phyloP scores from a whole-genome alignment of 2,888 invertebrate species.

The Mystacides longicornis region DNA sequence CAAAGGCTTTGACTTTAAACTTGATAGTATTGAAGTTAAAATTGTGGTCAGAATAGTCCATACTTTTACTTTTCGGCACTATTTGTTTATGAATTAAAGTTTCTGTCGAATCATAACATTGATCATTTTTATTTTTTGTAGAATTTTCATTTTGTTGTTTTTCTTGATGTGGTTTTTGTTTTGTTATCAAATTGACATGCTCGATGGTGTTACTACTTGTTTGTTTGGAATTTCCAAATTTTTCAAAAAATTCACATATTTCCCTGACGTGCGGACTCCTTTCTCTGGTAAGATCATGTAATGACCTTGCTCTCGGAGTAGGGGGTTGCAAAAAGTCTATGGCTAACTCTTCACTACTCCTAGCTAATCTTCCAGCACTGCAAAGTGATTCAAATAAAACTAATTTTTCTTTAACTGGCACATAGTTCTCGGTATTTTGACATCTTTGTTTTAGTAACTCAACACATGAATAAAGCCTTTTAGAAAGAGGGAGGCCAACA shows the following conservation, averaged over 20 bases:
- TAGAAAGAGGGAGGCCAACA: constrained; percentile 16
- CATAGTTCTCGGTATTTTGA: constrained; percentile 55
- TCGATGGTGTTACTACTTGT: neutral
- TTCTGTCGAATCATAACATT: neutral
- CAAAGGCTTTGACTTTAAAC: neutral
- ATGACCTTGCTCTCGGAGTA: constrained; percentile 54
- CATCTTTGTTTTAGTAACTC: constrained; percentile 46
- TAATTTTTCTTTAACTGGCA: constrained; percentile 63
- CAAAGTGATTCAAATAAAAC: constrained; percentile 64
- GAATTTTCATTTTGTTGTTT: constrained; percentile 9
- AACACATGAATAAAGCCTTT: constrained; percentile 30
- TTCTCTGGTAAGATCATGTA: constrained; percentile 54
- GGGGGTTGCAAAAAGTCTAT: constrained; percentile 35
- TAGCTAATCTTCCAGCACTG: constrained; percentile 52
- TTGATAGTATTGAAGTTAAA: neutral
- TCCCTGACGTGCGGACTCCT: constrained; percentile 53
- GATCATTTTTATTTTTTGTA: neutral
- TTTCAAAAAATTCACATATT: constrained; percentile 64
- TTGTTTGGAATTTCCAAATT: constrained; percentile 32
- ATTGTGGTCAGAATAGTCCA: neutral
- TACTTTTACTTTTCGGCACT: neutral
- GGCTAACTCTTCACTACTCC: constrained; percentile 58
- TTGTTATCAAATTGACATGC: constrained; percentile 4
- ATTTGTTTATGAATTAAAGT: neutral
- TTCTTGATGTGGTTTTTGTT: constrained; percentile 1